Percentiles rank a stretch among this genome's conserved stretches.
Evolutionary conservation across 2,113 vertebrate species (phyloP).

Genomic region (Raja brachyura): DNA sequence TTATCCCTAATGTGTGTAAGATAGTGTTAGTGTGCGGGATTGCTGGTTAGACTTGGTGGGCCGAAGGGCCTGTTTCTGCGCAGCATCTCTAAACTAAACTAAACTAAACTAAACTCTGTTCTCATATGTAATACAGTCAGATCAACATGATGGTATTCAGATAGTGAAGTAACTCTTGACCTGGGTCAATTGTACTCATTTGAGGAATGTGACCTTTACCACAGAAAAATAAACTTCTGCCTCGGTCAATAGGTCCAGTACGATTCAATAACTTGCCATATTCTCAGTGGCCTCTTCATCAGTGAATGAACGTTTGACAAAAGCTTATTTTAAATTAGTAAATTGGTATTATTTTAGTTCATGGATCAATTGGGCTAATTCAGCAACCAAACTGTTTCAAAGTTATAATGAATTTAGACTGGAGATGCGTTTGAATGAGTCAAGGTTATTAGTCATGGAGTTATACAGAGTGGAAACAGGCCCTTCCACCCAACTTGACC

Average conservation of each 20-base stretch:
- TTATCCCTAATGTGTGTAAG: too few relatives aligned
- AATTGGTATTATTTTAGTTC: background rate
- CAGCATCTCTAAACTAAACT: too few relatives aligned
- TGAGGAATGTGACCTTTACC: slow-evolving; percentile 11
- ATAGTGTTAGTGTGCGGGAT: too few relatives aligned
- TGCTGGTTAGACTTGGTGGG: too few relatives aligned
- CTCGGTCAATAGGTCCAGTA: background rate
- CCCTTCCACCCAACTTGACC: too few relatives aligned
- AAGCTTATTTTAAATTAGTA: background rate
- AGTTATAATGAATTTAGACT: background rate
- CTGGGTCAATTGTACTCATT: background rate
- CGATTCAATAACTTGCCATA: background rate
- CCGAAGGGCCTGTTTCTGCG: too few relatives aligned
- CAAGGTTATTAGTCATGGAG: background rate
- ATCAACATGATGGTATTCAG: background rate
- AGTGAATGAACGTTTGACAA: background rate
- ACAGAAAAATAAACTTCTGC: background rate
- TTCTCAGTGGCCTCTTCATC: background rate
- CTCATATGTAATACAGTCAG: background rate
- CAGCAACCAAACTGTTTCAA: background rate
- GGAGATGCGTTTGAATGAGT: background rate
- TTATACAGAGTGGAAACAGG: too few relatives aligned
- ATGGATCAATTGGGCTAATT: background rate
- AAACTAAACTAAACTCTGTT: background rate
- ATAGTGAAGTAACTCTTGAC: slow-evolving; percentile 10